Evolutionary conservation across 2,888 invertebrate species (phyloP), one percentile per base, ranked within the genome.

Genomic region (Scelioninae gen. 1): DNA sequence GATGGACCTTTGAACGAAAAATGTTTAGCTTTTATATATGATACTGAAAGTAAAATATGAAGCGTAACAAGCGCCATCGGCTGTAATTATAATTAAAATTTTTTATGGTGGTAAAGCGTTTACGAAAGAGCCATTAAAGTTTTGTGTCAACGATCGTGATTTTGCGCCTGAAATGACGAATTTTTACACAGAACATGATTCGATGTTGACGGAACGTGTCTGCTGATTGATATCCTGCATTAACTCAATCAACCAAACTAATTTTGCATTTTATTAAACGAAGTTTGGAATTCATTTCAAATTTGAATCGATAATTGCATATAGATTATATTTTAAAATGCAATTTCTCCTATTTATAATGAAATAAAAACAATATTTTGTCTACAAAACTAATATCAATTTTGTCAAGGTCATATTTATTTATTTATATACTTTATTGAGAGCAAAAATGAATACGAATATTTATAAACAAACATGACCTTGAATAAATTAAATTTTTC

Each of bases 231-330:
- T 32, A 8, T 1, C 47, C 13, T 5, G 62, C 13, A 47, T 63
- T 63, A 47, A 47, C 62, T 47, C 32, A 47, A 45, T 47, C 62
- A 32, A 45, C 13, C 47, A 47, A 29, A 7, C 45, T 47, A 63
- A 63, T 32, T 63, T 63, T 15, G 31, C 45, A 32, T 63, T 63
- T 63, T 47, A 63, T 63, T 32, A 47, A 31, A 23, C 32, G 31
- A 4, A 23, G 23, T 23, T 23, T 23, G 23, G 4, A 23, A 23
- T 23, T 23, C 23, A 23, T 23, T 23, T 23, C 4, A 2, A 23
- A 23, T 23, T 23, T 23, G 23, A 23, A 23, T 23, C n/a, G n/a
- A n/a, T n/a, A n/a, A n/a, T n/a, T n/a, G n/a, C n/a, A n/a, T n/a
- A n/a, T n/a, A n/a, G n/a, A n/a, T n/a, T n/a, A n/a, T n/a, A n/a